phyloP scores from a whole-genome alignment of 2,113 vertebrate species.

The Phylloscopus whistleri region DNA sequence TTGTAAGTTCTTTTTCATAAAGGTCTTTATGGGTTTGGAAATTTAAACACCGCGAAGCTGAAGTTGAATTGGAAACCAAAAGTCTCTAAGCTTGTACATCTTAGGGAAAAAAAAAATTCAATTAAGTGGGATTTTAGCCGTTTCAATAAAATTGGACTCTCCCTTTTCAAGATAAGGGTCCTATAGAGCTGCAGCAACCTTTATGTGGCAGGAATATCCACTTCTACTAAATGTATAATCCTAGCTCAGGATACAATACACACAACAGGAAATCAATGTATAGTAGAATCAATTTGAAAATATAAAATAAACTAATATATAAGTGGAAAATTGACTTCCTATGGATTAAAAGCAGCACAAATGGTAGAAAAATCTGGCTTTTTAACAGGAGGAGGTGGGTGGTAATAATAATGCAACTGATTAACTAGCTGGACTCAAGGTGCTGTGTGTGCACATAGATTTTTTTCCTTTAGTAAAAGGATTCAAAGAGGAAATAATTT shows the following conservation, averaged over 20 bases:
- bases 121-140: slow-evolving; percentile 99
- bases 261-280: slow-evolving; percentile 92
- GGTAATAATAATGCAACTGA: slow-evolving; percentile 67
- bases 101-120: slow-evolving; percentile 96
- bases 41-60: slow-evolving; percentile 88
- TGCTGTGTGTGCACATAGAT: slow-evolving; percentile 43
- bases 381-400: slow-evolving; percentile 66
- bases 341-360: slow-evolving; percentile 86
- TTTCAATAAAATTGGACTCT: slow-evolving; percentile 98
- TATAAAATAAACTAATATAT: slow-evolving; percentile 92
- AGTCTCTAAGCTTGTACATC: slow-evolving; percentile 95
- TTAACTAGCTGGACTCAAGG: slow-evolving; percentile 60
- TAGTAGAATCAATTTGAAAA: slow-evolving; percentile 92
- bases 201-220: slow-evolving; percentile 84
- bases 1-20: slow-evolving; percentile 88
- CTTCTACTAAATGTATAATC: slow-evolving; percentile 96
- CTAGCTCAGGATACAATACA: slow-evolving; percentile 90
- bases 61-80: slow-evolving; percentile 96
- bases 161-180: slow-evolving; percentile 94
- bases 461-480: slow-evolving; percentile 42
- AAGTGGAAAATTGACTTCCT: slow-evolving; percentile 88
- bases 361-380: slow-evolving; percentile 71
- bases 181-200: slow-evolving; percentile 80
- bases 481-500: slow-evolving; percentile 69
- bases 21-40: slow-evolving; percentile 84